Evolutionary conservation across 1,140 invertebrate species (phyloP).

Genomic region (Bombus huntii): DNA sequence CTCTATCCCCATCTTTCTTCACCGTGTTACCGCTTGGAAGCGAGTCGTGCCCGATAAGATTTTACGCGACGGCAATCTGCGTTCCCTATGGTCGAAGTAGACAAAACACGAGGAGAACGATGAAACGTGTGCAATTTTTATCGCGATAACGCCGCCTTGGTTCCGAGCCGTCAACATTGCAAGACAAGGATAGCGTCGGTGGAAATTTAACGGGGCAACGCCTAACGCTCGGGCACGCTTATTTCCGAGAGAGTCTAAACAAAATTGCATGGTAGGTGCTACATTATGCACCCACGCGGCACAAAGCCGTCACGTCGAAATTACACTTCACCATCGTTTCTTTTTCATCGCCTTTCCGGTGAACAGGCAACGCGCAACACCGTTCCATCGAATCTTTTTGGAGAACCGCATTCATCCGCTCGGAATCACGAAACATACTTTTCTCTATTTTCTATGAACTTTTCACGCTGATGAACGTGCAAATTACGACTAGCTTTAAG

Average conservation of each 20-base stretch:
- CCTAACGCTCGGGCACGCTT: constrained; percentile 28
- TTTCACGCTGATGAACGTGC: no score
- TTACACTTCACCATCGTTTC: constrained; percentile 29
- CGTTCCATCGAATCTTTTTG: neutral
- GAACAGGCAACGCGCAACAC: neutral
- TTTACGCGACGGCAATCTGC: neutral
- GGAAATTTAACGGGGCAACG: constrained; percentile 35
- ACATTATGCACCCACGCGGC: constrained; percentile 43
- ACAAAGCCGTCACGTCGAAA: constrained; percentile 31
- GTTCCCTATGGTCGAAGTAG: constrained; percentile 22
- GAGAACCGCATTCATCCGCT: neutral
- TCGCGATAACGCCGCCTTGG: constrained; percentile 30
- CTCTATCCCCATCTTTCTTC: neutral
- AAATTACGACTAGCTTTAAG: no score
- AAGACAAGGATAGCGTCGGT: neutral
- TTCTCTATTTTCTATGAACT: no score
- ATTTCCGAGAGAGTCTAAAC: constrained; percentile 39
- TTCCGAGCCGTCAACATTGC: neutral
- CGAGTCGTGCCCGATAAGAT: constrained; percentile 35
- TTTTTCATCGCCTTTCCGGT: constrained; percentile 35
- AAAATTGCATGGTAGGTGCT: constrained; percentile 44
- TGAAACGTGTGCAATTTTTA: constrained; percentile 23
- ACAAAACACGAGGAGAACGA: neutral
- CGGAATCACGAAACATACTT: no score
- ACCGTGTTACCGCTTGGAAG: neutral